phyloP scores from a whole-genome alignment of 2,113 vertebrate genomes.

The Coregonus clupeaformis region DNA sequence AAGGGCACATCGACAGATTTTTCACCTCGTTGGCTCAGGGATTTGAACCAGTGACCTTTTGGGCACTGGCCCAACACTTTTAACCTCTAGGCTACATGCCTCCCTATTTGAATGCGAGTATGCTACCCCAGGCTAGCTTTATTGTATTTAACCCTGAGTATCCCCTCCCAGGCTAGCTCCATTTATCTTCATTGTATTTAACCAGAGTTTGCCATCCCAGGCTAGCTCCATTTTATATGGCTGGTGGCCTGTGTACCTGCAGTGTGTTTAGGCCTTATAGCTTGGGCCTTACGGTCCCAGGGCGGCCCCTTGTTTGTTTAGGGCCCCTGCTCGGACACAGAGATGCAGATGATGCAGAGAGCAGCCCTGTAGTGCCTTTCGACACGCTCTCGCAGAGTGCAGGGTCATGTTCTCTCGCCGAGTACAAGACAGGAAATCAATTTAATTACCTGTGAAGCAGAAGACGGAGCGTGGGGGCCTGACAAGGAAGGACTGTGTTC shows the following conservation, averaged over 20 bases:
- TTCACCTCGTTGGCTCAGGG: too few relatives aligned
- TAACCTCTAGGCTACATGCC: too few relatives aligned
- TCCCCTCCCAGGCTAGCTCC: too few relatives aligned
- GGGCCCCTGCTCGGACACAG: constrained; percentile 70
- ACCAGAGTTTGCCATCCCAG: not conserved
- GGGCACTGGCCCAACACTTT: too few relatives aligned
- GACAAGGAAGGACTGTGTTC: constrained; percentile 89
- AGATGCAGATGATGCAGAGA: constrained; percentile 80
- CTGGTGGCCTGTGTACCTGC: constrained; percentile 39
- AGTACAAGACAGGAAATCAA: constrained; percentile 99
- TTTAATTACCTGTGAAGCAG: constrained; percentile 99
- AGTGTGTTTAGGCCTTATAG: constrained; percentile 53
- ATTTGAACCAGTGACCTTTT: too few relatives aligned
- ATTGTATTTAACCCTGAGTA: not conserved
- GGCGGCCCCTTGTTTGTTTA: constrained; percentile 69
- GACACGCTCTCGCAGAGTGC: constrained; percentile 83
- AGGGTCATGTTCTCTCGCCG: constrained; percentile 91
- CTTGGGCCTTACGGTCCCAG: constrained; percentile 61
- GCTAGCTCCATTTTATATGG: not conserved
- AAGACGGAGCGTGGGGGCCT: constrained; percentile 87
- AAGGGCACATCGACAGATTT: too few relatives aligned
- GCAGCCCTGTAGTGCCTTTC: constrained; percentile 85
- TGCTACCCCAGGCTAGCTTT: not conserved
- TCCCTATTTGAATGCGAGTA: too few relatives aligned
- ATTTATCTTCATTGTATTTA: too few relatives aligned